Conservation (phyloP, 2,888 invertebrate genomes). For the Luffia ferchaultella region DNA sequence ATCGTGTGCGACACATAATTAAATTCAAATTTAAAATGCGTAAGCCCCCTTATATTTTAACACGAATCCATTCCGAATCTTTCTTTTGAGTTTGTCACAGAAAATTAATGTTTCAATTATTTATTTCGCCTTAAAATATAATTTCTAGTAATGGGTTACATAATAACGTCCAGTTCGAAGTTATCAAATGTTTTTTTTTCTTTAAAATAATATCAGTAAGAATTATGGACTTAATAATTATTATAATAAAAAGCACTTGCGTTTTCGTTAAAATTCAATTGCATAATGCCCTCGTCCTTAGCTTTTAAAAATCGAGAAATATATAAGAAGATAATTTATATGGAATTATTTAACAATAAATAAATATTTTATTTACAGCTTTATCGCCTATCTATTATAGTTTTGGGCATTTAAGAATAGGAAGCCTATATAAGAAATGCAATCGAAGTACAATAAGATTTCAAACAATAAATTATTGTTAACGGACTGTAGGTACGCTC, state of each 20-base stretch:
- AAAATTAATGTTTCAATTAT: neutral
- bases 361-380: constrained; percentile 65
- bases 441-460: constrained; percentile 1
- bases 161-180: too few species aligned
- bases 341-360: constrained; percentile 62
- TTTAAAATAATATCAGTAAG: constrained; percentile 1
- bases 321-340: constrained; percentile 57
- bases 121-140: neutral
- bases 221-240: constrained; percentile 12
- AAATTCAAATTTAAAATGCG: constrained; percentile 49
- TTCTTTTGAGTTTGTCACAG: neutral
- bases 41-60: constrained; percentile 35
- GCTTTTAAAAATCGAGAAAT: constrained; percentile 59
- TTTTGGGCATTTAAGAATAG: constrained; percentile 27
- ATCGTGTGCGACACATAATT: constrained; percentile 60
- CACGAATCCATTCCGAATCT: neutral
- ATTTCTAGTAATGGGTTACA: too few species aligned
- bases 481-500: too few species aligned
- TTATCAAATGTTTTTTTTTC: too few species aligned
- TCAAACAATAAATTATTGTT: neutral
- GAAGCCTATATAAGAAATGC: constrained; percentile 9
- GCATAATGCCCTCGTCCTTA: constrained; percentile 47
- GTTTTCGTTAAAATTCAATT: constrained; percentile 43
- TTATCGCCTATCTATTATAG: constrained; percentile 58
- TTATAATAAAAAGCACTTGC: constrained; percentile 53